Base-by-base conservation (phyloP, 2,888 invertebrate genomes). In the Heliconius aoede region DNA sequence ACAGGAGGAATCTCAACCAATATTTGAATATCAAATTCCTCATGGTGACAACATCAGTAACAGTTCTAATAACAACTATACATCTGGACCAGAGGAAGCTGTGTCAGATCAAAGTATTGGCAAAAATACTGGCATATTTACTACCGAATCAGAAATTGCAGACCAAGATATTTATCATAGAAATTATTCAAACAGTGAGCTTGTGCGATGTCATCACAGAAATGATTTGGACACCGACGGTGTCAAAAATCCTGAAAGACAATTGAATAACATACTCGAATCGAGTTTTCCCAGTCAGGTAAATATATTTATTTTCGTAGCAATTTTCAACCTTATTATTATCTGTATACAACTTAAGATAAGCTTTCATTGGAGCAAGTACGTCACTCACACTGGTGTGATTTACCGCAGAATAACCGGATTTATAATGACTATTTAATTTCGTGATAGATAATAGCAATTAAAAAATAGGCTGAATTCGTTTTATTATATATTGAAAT, bases 391-490 rank as follows among this genome's bases (percentile, higher is more conserved):
- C 55, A 58, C 79, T 74, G 26, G 80, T 79, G 81, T 88, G 85
- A 88, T 87, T 89, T 87, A 91, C 92, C 92, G 84, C 92, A 91
- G 83, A 85, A 85, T 81, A 92, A 94, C 93, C 90, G 89, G 94
- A 89, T 90, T 83, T 83, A 67, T 94, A 94, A 94, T 88, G 90
- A 87, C 86, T 87, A 87, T 90, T 92, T 91, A 93, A 93, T 93
- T 85, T 87, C 83, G 83, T 88, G 82, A 82, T 87, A 86, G 84
- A 86, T 88, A 85, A 85, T 83, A 83, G 83, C 84, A 85, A 92
- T 91, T 91, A 89, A 86, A 85, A 89, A 89, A 85, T 86, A 86
- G 87, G 85, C 85, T 85, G 82, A 83, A 83, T 79, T 82, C 79
- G 86, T 82, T 85, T 87, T 89, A 91, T 88, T 90, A 78, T 86